Percentiles rank a stretch among this genome's conserved stretches.
phyloP scores from a whole-genome alignment of 64 coral and sea anemone genomes.

The Actinia equina region DNA sequence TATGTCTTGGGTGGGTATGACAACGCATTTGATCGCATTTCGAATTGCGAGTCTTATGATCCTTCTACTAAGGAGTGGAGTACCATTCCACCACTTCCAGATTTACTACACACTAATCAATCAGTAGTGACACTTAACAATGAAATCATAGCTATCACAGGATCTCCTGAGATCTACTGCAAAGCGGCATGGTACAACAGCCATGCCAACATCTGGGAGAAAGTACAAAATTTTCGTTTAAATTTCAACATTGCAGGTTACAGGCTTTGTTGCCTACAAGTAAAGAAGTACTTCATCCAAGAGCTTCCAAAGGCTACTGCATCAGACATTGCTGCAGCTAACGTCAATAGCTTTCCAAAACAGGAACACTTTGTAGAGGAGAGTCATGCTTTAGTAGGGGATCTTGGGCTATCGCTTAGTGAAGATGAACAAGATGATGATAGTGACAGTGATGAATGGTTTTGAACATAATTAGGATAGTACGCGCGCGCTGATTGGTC shows the following conservation, averaged over 20 bases:
- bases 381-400: neutral
- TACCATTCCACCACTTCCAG: slow-evolving; percentile 43
- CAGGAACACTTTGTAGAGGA: neutral
- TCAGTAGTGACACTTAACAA: slow-evolving; percentile 27
- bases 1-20: slow-evolving; percentile 53
- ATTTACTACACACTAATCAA: slow-evolving; percentile 20
- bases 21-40: neutral
- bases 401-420: slow-evolving; percentile 23
- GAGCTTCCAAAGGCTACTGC: slow-evolving; percentile 7
- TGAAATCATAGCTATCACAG: slow-evolving; percentile 39
- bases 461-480: neutral
- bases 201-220: slow-evolving; percentile 40
- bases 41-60: slow-evolving; percentile 51
- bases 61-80: slow-evolving; percentile 39
- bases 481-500: no score
- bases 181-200: neutral
- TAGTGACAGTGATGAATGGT: slow-evolving; percentile 21
- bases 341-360: neutral
- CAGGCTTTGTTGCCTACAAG: slow-evolving; percentile 17
- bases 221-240: slow-evolving; percentile 19
- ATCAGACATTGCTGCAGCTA: neutral
- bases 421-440: slow-evolving; percentile 12
- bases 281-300: slow-evolving; percentile 22
- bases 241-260: slow-evolving; percentile 34
- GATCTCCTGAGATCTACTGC: slow-evolving; percentile 12